These are phyloP conservation scores for Hippocampus abdominalis DNA, from an alignment of 2,113 vertebrate species.

Conservation along the genomic window DNA sequence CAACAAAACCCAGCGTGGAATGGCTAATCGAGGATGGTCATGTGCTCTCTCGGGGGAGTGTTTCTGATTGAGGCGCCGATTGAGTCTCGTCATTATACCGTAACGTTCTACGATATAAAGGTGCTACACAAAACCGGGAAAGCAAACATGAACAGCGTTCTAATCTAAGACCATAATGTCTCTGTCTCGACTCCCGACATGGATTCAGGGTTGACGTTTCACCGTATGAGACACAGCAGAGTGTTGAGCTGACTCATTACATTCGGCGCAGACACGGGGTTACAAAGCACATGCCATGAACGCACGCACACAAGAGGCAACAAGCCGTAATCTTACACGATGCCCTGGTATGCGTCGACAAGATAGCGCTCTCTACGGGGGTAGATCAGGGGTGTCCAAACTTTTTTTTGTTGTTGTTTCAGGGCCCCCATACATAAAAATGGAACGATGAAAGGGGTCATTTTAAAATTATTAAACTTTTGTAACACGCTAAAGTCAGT, in stretches of 20 bases:
- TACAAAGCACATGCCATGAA: slow-evolving; percentile 24
- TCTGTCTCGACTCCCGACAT: background rate
- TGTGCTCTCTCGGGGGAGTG: background rate
- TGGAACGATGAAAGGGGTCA: too few relatives aligned
- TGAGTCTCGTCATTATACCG: too few relatives aligned
- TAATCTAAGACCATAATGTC: background rate
- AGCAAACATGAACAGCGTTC: too few relatives aligned
- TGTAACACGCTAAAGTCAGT: too few relatives aligned
- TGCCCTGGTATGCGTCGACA: background rate
- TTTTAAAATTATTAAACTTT: too few relatives aligned
- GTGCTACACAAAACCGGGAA: too few relatives aligned
- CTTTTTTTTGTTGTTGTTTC: too few relatives aligned
- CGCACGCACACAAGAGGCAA: background rate
- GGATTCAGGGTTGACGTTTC: background rate
- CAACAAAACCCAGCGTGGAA: too few relatives aligned
- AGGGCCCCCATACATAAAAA: too few relatives aligned
- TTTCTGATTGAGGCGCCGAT: slow-evolving; percentile 5
- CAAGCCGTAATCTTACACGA: slow-evolving; percentile 3
- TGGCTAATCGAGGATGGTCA: background rate
- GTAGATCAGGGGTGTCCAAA: too few relatives aligned
- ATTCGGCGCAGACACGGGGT: slow-evolving; percentile 29
- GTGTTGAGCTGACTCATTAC: slow-evolving; percentile 40
- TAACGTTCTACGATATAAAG: too few relatives aligned
- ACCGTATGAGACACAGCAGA: slow-evolving; percentile 24
- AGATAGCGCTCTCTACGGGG: background rate